phyloP scores from a whole-genome alignment of 1,140 invertebrate genomes.

The Drosophila persimilis region DNA sequence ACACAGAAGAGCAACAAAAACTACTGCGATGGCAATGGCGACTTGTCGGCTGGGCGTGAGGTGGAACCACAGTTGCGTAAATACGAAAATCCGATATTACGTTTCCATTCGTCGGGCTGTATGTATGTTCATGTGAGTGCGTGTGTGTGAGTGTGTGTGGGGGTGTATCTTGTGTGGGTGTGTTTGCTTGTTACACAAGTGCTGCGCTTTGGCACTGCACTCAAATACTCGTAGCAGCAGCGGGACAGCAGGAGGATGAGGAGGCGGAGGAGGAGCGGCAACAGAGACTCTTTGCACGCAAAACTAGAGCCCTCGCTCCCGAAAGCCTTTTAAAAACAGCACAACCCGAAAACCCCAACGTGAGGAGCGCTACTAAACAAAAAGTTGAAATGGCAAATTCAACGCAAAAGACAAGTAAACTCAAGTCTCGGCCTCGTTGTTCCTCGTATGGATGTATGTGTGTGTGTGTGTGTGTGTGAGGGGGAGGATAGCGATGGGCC shows the following conservation, averaged over 20 bases:
- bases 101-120: constrained; percentile 60
- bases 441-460: neutral
- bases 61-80: constrained; percentile 71
- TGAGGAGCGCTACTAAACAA: constrained; percentile 42
- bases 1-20: constrained; percentile 65
- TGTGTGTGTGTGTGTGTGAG: constrained; percentile 12
- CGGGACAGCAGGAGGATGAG: neutral
- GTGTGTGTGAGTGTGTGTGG: constrained; percentile 12
- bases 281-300: constrained; percentile 63
- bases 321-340: constrained; percentile 65
- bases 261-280: neutral
- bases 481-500: constrained; percentile 6
- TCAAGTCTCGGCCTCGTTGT: constrained; percentile 21
- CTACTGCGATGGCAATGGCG: constrained; percentile 55
- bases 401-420: constrained; percentile 66
- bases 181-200: constrained; percentile 70
- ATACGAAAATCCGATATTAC: constrained; percentile 79
- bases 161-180: constrained; percentile 10
- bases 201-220: constrained; percentile 69
- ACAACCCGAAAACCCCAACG: constrained; percentile 33
- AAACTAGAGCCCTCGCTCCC: constrained; percentile 48
- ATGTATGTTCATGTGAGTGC: constrained; percentile 4
- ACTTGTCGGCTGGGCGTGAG: constrained; percentile 29
- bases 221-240: constrained; percentile 31
- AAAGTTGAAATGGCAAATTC: constrained; percentile 66